Percentiles rank a stretch among this genome's conserved stretches.
These are phyloP conservation scores for Macaca fascicularis DNA, from an alignment of 2,113 vertebrate species.

Conservation along the genomic window T2T-MFA8v1.1 NC_088379.1:28651501-28652000, in stretches of 20 bases:
- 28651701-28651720: neutral
- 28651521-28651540: neutral
- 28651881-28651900: neutral
- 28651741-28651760: neutral
- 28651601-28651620: neutral
- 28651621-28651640: neutral
- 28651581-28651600: neutral
- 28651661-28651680: neutral
- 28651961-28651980: neutral
- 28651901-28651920: neutral
- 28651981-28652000: neutral
- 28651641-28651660: rapidly evolving
- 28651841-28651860: neutral
- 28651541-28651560: neutral
- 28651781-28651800: neutral
- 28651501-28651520: neutral
- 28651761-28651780: neutral
- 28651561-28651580: neutral
- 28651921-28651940: neutral
- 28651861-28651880: neutral
- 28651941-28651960: neutral
- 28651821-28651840: neutral
- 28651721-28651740: neutral
- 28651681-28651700: neutral
- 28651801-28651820: neutral